Conservation (phyloP, 2,888 invertebrate species). For the Lithophane ornitopus region DNA sequence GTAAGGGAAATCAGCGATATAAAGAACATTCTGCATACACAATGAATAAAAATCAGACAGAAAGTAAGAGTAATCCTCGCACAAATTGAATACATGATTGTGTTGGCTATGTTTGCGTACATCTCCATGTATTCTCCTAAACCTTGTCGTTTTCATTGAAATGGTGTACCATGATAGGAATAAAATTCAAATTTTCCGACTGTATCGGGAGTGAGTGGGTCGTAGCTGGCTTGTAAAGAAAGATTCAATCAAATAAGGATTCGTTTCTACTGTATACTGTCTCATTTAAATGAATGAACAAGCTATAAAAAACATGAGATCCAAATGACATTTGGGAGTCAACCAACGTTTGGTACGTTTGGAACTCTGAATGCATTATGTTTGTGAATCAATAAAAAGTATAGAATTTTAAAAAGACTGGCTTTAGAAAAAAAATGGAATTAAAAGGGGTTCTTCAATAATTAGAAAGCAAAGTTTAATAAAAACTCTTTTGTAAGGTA, state of each 20-base stretch:
- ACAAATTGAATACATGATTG: conserved; percentile 87
- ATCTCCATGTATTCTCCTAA: conserved; percentile 79
- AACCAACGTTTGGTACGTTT: conserved; percentile 35
- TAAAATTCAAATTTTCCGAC: conserved; percentile 84
- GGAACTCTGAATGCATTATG: conserved; percentile 15
- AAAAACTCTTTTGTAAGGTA: not conserved
- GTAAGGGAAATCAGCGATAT: conserved; percentile 58
- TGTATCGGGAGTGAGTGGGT: conserved; percentile 66
- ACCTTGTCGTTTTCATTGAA: conserved; percentile 83
- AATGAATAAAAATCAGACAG: conserved; percentile 71
- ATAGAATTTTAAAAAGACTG: conserved; percentile 9
- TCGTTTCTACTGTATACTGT: conserved; percentile 76
- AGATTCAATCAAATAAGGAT: conserved; percentile 85
- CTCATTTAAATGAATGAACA: conserved; percentile 82
- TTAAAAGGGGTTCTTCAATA: not conserved
- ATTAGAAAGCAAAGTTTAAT: too few relatives aligned
- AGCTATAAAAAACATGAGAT: conserved; percentile 71
- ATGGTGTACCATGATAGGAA: conserved; percentile 78
- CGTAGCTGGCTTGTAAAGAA: conserved; percentile 75
- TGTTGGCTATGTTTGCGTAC: conserved; percentile 81
- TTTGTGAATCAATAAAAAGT: conserved; percentile 16
- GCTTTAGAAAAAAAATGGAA: not conserved
- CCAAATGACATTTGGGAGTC: conserved; percentile 62
- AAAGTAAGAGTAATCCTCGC: conserved; percentile 82
- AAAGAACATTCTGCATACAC: conserved; percentile 51